Evolutionary conservation across 1,140 invertebrate genomes (phyloP), one percentile per base, ranked within the genome.

Genomic region (Ceratina japonica): DNA sequence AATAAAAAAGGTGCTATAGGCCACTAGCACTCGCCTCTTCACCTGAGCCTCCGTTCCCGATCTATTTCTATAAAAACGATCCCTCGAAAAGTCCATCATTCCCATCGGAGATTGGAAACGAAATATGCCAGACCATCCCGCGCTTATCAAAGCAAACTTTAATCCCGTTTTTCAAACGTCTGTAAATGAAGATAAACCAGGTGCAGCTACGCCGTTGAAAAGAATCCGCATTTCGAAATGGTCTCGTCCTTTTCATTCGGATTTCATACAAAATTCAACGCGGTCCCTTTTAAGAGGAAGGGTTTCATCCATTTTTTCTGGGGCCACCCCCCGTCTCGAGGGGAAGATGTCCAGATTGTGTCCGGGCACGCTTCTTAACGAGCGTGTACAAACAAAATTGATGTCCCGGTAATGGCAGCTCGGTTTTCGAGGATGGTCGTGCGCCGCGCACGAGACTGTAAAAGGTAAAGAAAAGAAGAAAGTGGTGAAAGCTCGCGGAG

Each of bases 1-100:
- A 76, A 81, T 79, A 72, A 82, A 86, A 86, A 70, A 73, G 22
- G 52, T 52, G 59, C 51, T 59, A 70, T 20, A 63, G 75, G 66
- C 76, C 66, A 76, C 37, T 78, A 78, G 27, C 58, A 37, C 73
- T 66, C 73, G 74, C 59, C 74, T 80, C 59, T 61, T 13, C 62
- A 61, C 24, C 24, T 66, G 51, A 59, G 16, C 5, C 37, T 10
- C 37, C 62, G 54, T 65, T 79, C 37, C 15, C 15, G n/a, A 52
- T 74, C 37, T 31, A 65, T 51, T 61, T 73, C 7, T 44, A 44
- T 10, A 44, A 44, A 44, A 44, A 44, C 2, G 20, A 0, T 31
- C 49, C 56, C n/a, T 24, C 37, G 4, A n/a, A 20, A 0, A 31
- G 2, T 12, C 4, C 7, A 12, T 22, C 2, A 8, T 49, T 24